These are phyloP conservation scores for Calcarius lapponicus DNA, from an alignment of 2,797 vertebrate species.

Conservation along the genomic window DNA sequence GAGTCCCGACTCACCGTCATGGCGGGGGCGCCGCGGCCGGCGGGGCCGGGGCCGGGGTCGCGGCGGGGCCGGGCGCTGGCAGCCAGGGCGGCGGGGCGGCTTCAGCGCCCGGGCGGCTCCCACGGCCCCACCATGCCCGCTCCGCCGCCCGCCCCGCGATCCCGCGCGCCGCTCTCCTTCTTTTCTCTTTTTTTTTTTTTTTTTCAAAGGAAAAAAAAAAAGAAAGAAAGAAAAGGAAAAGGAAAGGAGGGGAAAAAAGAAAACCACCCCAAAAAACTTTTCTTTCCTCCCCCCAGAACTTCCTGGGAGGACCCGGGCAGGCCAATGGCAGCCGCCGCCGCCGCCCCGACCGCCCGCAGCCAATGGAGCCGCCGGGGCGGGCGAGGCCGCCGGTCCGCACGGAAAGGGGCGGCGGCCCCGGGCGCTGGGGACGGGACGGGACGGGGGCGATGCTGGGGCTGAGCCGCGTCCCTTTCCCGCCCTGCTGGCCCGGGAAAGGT, in stretches of 20 bases:
- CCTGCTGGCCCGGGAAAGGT: not conserved
- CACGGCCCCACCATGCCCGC: slow-evolving; percentile 25
- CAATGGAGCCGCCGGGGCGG: slow-evolving; percentile 33
- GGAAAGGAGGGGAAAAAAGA: not conserved
- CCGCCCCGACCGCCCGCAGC: slow-evolving; percentile 25
- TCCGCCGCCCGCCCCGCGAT: not conserved
- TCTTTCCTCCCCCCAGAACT: slow-evolving; percentile 14
- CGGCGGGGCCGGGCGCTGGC: not conserved
- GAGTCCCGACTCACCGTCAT: slow-evolving; percentile 50
- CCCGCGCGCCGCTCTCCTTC: not conserved
- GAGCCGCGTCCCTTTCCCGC: too few species aligned
- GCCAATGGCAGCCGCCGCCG: slow-evolving; percentile 7
- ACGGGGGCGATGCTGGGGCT: too few species aligned
- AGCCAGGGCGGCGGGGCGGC: slow-evolving; percentile 16
- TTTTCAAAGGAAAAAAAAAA: not conserved
- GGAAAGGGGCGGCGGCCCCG: not conserved
- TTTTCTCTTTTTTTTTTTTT: not conserved
- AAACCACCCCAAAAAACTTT: slow-evolving; percentile 10
- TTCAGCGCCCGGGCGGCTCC: slow-evolving; percentile 8
- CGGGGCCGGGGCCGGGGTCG: not conserved
- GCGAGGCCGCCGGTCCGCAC: not conserved
- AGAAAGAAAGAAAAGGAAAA: not conserved
- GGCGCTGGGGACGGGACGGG: not conserved
- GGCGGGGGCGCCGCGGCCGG: not conserved
- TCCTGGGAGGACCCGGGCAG: slow-evolving; percentile 48